Conservation (phyloP, 2,113 vertebrate genomes). For the Gallinago undulata region DNA sequence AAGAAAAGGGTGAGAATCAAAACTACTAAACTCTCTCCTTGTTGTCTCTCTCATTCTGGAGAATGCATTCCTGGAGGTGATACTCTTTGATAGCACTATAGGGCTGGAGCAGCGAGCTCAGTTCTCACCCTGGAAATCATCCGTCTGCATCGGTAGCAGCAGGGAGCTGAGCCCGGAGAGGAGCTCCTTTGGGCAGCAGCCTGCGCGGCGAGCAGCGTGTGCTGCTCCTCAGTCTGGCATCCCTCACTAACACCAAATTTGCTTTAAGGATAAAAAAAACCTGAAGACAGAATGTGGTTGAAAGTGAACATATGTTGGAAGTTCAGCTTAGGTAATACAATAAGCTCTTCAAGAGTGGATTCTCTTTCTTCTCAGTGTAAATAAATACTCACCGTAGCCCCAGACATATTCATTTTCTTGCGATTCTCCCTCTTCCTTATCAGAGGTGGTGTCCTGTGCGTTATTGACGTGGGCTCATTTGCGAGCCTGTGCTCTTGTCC, state of each 20-base stretch:
- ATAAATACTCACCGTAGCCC: conserved; percentile 19
- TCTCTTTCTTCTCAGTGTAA: conserved; percentile 44
- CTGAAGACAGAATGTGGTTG: not conserved
- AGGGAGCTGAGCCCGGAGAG: not conserved
- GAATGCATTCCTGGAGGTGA: not conserved
- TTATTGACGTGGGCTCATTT: conserved; percentile 33
- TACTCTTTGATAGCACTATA: not conserved
- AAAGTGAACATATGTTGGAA: conserved; percentile 51
- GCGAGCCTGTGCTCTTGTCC: conserved; percentile 48
- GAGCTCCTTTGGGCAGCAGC: not conserved
- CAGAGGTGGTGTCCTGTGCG: not conserved
- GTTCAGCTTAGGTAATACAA: conserved; percentile 54
- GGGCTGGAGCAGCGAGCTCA: not conserved
- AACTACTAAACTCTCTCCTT: not conserved
- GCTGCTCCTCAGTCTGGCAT: conserved; percentile 10
- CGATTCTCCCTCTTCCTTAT: not conserved
- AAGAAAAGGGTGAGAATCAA: not conserved
- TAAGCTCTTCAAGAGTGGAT: conserved; percentile 10
- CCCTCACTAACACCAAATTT: conserved; percentile 43
- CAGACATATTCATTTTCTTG: conserved; percentile 48
- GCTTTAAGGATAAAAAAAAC: not conserved
- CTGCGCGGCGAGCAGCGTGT: accelerated
- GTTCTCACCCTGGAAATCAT: conserved; percentile 17
- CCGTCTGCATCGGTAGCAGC: not conserved
- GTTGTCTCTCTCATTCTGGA: not conserved